Base-by-base conservation (phyloP, 2,888 invertebrate genomes). In the Tetragonisca angustula region DNA sequence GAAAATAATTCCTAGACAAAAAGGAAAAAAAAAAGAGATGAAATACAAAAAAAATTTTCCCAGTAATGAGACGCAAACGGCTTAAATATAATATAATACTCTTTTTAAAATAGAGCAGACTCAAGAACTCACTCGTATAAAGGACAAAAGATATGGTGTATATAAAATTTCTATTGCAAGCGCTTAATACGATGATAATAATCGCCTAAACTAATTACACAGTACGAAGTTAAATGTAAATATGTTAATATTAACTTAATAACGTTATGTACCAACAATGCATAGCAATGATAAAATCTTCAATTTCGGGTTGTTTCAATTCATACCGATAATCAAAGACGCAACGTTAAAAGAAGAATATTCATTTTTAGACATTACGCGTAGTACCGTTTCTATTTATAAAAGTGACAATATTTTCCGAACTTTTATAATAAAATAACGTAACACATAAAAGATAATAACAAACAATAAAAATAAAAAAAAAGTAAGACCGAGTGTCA, bases 141-240 rank as follows among this genome's bases (percentile, higher is more conserved):
- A 79, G 68, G 76, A 80, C 81, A 87, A 87, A 88, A 88, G 73
- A 69, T 83, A 70, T 49, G 21, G 76, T 82, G 84, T 73, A 68
- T 86, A 89, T 85, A 88, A 90, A 90, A 89, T 82, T 83, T 90
- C 87, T 89, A 90, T 85, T 54, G 52, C 68, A 91, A 90, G 90
- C 87, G 87, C 83, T 87, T 91, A 89, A 90, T 77, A 86, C 50
- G 84, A 84, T 62, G 70, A 85, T 88, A 84, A 84, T 68, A 74
- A 84, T 89, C 81, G 56, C 75, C 81, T 87, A 90, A 85, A 69
- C 50, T 84, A 84, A 82, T 84, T 84, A 80, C 69, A 82, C 72
- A 71, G 83, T 82, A 78, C 76, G 65, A 83, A 86, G 67, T 86
- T 67, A 54, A 85, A 87, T 86, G 62, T 76, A 77, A 69, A 87